A percentile compares a stretch with the other conserved stretches of the same genome.
These are phyloP conservation scores for Petrophora chlorosata DNA, from an alignment of 2,888 invertebrate genomes.

Conservation along the genomic window DNA sequence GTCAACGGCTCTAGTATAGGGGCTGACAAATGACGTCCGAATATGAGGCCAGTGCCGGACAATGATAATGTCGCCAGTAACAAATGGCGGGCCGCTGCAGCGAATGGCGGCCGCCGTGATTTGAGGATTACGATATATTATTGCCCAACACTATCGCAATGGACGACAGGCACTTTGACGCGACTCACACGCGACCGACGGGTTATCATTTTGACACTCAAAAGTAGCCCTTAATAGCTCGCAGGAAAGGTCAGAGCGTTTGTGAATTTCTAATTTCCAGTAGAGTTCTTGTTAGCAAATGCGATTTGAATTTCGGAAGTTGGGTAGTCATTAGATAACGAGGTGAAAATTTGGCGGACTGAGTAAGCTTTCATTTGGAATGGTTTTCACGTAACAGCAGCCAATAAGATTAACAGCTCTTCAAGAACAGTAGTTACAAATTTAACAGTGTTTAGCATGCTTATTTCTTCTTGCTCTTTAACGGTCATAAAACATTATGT, in stretches of 20 bases:
- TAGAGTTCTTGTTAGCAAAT: slow-evolving; percentile 11
- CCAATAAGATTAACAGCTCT: no score
- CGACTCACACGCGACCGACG: slow-evolving; percentile 36
- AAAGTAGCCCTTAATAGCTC: background rate
- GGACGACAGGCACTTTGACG: slow-evolving; percentile 40
- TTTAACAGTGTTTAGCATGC: no score
- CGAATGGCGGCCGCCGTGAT: slow-evolving; percentile 59
- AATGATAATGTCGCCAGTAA: slow-evolving; percentile 77
- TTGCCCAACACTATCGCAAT: slow-evolving; percentile 55
- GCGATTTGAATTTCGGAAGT: slow-evolving; percentile 8
- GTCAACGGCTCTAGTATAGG: slow-evolving; percentile 50
- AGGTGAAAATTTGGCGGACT: slow-evolving; percentile 1
- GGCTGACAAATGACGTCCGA: slow-evolving; percentile 74
- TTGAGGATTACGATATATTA: slow-evolving; percentile 70
- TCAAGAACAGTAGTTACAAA: no score
- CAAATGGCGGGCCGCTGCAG: slow-evolving; percentile 67
- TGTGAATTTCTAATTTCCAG: slow-evolving; percentile 13
- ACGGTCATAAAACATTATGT: no score
- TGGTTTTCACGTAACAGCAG: no score
- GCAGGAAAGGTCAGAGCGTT: background rate
- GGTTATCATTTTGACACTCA: background rate
- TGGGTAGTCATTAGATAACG: slow-evolving; percentile 13
- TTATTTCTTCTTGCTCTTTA: no score
- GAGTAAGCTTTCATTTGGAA: no score
- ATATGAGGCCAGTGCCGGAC: slow-evolving; percentile 72